Evolutionary conservation across 2,113 vertebrate genomes (phyloP).

Genomic region (Chaetodon trifascialis): DNA sequence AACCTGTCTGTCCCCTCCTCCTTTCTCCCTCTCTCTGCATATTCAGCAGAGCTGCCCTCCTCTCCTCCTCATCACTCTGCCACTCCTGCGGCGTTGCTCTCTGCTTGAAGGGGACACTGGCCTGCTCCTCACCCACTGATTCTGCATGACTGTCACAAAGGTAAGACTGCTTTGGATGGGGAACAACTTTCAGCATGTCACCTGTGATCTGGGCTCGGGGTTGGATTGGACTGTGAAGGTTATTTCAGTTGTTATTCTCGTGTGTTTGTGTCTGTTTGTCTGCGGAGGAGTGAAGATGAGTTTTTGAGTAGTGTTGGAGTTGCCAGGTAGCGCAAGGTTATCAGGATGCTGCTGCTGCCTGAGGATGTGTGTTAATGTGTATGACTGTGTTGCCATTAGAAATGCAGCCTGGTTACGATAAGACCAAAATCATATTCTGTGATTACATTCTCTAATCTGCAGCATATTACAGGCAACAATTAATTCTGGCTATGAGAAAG

Average conservation of each 20-base stretch:
- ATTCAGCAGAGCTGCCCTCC: conserved; percentile 74
- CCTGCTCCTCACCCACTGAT: conserved; percentile 81
- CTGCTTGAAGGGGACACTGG: conserved; percentile 79
- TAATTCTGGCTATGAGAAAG: not conserved
- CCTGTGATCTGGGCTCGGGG: not conserved
- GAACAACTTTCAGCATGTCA: conserved; percentile 26
- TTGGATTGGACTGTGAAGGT: conserved; percentile 2
- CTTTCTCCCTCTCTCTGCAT: conserved; percentile 65
- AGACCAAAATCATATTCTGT: conserved; percentile 2
- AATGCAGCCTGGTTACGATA: not conserved
- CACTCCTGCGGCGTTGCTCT: conserved; percentile 77
- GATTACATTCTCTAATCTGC: conserved; percentile 4
- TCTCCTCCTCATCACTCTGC: conserved; percentile 75
- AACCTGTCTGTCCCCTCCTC: conserved; percentile 80
- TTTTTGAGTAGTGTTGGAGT: conserved; percentile 46
- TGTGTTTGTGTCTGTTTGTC: not conserved
- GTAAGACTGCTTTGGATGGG: conserved; percentile 79
- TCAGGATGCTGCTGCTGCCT: conserved; percentile 51
- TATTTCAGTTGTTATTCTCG: not conserved
- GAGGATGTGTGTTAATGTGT: conserved; percentile 7
- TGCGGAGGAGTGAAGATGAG: conserved; percentile 12
- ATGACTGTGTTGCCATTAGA: not conserved
- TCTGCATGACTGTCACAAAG: conserved; percentile 97
- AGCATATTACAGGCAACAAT: not conserved
- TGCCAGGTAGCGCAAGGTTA: conserved; percentile 35